These are phyloP conservation scores for Bombus affinis DNA, from an alignment of 1,140 invertebrate genomes.

Conservation along the genomic window DNA sequence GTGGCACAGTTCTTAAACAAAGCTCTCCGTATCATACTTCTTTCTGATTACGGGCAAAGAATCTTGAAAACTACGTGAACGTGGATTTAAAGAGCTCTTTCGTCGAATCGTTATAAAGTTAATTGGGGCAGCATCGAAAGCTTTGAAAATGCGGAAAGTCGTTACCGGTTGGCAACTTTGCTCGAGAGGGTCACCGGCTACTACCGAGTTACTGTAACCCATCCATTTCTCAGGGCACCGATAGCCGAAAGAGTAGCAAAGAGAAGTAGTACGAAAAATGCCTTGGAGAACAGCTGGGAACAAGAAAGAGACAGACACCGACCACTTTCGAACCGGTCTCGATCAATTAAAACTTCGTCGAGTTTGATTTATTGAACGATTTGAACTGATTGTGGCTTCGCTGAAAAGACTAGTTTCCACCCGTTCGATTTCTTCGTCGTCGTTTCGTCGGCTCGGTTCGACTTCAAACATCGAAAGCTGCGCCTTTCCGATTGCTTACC, in stretches of 20 bases:
- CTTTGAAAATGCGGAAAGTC: constrained; percentile 40
- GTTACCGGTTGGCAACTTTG: constrained; percentile 29
- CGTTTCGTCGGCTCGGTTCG: not conserved
- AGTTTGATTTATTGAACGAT: constrained; percentile 49
- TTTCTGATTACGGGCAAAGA: not conserved
- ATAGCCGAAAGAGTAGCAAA: not conserved
- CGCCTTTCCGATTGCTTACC: not conserved
- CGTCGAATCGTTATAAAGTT: constrained; percentile 35
- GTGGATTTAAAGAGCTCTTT: constrained; percentile 31
- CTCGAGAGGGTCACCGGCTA: constrained; percentile 20
- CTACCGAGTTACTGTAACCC: constrained; percentile 33
- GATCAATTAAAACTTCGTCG: constrained; percentile 47
- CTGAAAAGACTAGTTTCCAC: constrained; percentile 24
- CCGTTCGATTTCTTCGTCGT: not conserved
- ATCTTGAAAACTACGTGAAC: not conserved
- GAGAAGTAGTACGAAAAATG: not conserved
- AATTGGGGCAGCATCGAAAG: constrained; percentile 23
- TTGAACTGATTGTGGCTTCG: constrained; percentile 14
- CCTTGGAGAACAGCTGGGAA: not conserved
- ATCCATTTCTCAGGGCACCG: constrained; percentile 19
- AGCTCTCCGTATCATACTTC: not conserved
- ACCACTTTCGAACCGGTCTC: constrained; percentile 10
- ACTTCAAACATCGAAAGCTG: no score
- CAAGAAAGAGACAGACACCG: constrained; percentile 9
- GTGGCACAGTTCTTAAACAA: not conserved